Base-by-base conservation (phyloP, 2,888 invertebrate species). In the Strigamia maritima region DNA sequence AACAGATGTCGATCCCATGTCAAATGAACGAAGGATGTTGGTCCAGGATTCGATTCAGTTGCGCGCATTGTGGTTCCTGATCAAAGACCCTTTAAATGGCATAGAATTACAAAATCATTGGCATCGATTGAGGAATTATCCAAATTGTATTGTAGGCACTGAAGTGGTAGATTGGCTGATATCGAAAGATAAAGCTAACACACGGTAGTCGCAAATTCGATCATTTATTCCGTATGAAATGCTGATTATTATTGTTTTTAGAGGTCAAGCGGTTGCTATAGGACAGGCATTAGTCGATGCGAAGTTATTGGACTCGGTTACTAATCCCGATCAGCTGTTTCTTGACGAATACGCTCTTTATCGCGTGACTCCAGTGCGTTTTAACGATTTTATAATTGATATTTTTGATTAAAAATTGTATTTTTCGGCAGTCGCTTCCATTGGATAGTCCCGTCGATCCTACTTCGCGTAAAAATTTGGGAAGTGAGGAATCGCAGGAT, bases 161-260 rank as follows among this genome's bases (percentile, higher is more conserved):
- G 93, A 94, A 83, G 86, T 95, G 14, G 90, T 94, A 4, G 93
- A 94, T 84, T 95, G 94, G 94, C 88, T 95, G 22, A 90, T 94
- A 84, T 89, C 90, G 78, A 92, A 93, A 83, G 92, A 93, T 81
- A 91, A 91, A 84, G 92, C 92, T 60, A 90, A 91, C 77, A 91
- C 91, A 0, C 90, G 93, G 93, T 92, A 85, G 12, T 24, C 26
- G 16, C 1, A 4, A 4, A 19, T 77, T 77, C 2, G 49, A 49
- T 1, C 10, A 12, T 7, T 75, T 35, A 22, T 22, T 31, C 10
- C 2, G 1, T 35, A 35, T 31, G 1, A n/a, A n/a, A n/a, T n/a
- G n/a, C n/a, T n/a, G n/a, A n/a, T n/a, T n/a, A n/a, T n/a, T n/a
- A n/a, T n/a, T n/a, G n/a, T 65, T 12, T 10, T 80, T 84, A 92